Conservation (phyloP, 2,113 vertebrate genomes). For the Oophaga pumilio region DNA sequence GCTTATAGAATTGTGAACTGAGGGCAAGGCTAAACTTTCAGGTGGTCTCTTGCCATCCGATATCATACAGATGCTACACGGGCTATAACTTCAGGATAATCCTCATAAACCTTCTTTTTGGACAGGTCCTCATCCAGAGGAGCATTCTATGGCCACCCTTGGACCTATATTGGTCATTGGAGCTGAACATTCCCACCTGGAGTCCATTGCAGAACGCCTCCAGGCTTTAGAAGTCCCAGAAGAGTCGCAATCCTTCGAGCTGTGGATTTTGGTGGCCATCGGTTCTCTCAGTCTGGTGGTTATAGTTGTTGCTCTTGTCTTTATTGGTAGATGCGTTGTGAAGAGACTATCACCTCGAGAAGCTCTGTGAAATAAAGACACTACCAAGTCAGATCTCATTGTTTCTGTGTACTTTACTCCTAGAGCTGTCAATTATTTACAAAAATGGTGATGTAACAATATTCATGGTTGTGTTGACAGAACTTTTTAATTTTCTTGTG, state of each 20-base stretch:
- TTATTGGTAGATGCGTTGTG: not conserved
- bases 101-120: no score
- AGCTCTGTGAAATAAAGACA: not conserved
- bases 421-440: no score
- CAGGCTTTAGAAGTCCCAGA: not conserved
- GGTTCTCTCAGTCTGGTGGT: not conserved
- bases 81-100: not conserved
- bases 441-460: no score
- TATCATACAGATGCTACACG: not conserved
- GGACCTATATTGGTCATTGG: conserved; percentile 27
- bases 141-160: not conserved
- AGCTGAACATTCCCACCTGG: not conserved
- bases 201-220: not conserved
- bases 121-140: conserved; percentile 1
- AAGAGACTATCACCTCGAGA: not conserved
- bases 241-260: not conserved
- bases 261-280: conserved; percentile 35
- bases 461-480: no score
- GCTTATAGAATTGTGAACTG: no score
- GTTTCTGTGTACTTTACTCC: not conserved
- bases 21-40: no score
- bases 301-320: not conserved
- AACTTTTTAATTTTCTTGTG: no score
- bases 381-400: not conserved
- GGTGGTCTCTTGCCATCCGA: no score